Conservation (phyloP, 1,140 invertebrate species). For the Drosophila sturtevanti region DNA sequence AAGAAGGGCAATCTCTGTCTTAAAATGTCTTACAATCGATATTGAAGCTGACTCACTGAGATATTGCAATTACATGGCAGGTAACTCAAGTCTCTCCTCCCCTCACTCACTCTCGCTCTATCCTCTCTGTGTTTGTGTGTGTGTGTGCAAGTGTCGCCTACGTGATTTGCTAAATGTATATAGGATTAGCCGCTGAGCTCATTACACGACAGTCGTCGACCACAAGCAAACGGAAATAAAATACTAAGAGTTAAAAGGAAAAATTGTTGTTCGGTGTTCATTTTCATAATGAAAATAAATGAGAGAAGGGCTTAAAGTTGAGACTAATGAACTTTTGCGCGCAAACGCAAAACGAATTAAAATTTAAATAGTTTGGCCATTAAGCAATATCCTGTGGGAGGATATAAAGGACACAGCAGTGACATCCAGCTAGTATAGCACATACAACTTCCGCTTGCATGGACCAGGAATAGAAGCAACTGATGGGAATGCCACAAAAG, state of each 20-base stretch:
- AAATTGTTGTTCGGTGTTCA: not conserved
- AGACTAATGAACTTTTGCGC: constrained; percentile 41
- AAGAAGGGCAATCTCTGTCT: not conserved
- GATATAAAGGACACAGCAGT: constrained; percentile 3
- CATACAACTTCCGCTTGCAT: constrained; percentile 52
- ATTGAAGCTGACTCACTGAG: constrained; percentile 7
- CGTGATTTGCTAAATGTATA: constrained; percentile 68
- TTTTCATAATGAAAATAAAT: constrained; percentile 41
- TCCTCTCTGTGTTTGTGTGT: constrained; percentile 32
- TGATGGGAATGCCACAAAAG: not conserved
- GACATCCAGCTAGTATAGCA: constrained; percentile 17
- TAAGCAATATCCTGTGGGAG: constrained; percentile 58
- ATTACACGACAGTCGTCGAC: constrained; percentile 23
- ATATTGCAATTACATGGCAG: constrained; percentile 55
- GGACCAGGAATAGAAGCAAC: constrained; percentile 31
- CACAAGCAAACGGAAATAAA: constrained; percentile 45
- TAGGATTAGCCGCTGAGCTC: constrained; percentile 52
- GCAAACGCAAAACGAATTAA: constrained; percentile 48
- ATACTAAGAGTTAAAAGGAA: constrained; percentile 2
- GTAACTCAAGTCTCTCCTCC: constrained; percentile 39
- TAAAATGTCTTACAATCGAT: not conserved
- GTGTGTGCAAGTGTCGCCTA: constrained; percentile 27
- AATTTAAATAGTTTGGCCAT: constrained; percentile 75
- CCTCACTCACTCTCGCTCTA: too few relatives aligned
- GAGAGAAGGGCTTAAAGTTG: constrained; percentile 18